Conservation (phyloP, 2,113 vertebrate genomes). For the Pristiophorus japonicus region DNA sequence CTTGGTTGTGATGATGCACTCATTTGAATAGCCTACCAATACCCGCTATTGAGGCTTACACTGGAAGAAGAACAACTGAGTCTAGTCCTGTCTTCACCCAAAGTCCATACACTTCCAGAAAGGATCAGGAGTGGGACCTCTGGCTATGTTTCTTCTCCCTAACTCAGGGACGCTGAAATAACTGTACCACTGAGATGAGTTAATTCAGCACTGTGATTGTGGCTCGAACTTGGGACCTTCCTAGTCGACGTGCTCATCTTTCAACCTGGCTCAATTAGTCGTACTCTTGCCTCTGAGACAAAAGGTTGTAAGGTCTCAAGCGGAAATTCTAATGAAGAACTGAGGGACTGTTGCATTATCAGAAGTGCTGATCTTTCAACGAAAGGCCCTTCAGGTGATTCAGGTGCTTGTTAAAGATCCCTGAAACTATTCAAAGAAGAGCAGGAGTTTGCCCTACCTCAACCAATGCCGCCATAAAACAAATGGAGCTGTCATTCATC, state of each 20-base stretch:
- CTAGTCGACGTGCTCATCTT: neutral
- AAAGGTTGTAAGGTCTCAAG: neutral
- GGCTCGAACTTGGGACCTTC: neutral
- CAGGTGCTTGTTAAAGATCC: neutral
- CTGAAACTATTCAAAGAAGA: neutral
- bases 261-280: neutral
- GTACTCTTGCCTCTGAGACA: neutral
- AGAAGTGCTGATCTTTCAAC: neutral
- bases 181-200: neutral
- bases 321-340: neutral
- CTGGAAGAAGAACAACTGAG: neutral
- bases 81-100: neutral
- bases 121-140: no score
- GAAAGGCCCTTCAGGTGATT: neutral
- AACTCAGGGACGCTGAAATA: neutral
- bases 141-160: neutral
- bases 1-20: no score
- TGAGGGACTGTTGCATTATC: neutral
- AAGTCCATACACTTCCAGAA: neutral
- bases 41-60: neutral
- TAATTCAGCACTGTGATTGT: neutral
- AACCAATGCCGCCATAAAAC: neutral
- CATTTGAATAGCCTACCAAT: no score
- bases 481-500: neutral
- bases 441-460: neutral